Conservation (phyloP, 2,113 vertebrate species). For the Etheostoma cragini region DNA sequence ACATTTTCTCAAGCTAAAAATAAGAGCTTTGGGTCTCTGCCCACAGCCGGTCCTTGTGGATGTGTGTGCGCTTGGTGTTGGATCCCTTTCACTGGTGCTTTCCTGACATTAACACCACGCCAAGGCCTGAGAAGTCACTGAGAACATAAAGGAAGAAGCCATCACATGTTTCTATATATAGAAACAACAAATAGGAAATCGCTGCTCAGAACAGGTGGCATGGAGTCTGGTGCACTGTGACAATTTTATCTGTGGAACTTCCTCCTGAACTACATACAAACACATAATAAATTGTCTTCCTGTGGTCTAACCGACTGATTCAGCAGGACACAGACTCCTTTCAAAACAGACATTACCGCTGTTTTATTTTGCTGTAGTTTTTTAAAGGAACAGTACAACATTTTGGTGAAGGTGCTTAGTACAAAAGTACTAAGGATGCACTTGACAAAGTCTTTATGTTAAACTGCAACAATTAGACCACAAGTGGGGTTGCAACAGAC, state of each 20-base stretch:
- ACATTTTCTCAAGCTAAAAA: slow-evolving; percentile 25
- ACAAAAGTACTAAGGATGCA: no score
- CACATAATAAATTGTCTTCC: background rate
- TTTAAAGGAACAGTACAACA: background rate
- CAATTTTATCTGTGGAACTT: background rate
- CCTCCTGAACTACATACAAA: background rate
- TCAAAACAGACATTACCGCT: no score
- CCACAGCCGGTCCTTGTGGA: background rate
- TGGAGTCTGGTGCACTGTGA: background rate
- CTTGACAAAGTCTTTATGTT: background rate
- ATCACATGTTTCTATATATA: slow-evolving; percentile 37
- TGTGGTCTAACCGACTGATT: background rate
- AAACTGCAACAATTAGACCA: background rate
- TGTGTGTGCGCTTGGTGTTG: background rate
- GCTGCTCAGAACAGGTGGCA: slow-evolving; percentile 57
- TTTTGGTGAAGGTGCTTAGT: no score
- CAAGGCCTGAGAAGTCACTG: background rate
- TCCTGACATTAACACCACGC: slow-evolving; percentile 38
- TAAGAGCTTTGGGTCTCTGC: background rate
- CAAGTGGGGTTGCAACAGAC: background rate
- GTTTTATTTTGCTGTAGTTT: background rate
- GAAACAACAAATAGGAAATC: slow-evolving; percentile 28
- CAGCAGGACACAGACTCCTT: background rate
- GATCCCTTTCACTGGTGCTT: slow-evolving; percentile 7
- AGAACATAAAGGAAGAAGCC: slow-evolving; percentile 9